A percentile compares a stretch with the other conserved stretches of the same genome.
phyloP scores from a whole-genome alignment of 2,888 invertebrate genomes.

The Parnassius smintheus region DNA sequence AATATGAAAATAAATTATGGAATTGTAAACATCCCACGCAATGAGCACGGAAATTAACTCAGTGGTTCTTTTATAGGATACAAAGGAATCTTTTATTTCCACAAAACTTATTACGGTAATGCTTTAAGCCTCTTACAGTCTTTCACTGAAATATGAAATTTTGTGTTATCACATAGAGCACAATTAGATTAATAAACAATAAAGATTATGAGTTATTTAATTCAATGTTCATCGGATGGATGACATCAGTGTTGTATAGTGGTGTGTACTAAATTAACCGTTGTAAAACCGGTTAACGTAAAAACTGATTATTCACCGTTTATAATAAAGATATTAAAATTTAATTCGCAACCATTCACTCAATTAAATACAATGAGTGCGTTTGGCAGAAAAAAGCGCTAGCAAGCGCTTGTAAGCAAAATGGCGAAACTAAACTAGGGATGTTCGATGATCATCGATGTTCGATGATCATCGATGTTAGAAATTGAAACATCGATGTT shows the following conservation, averaged over 20 bases:
- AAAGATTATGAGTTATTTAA: conserved; percentile 25
- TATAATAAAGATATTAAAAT: no score
- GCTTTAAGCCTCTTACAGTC: neutral
- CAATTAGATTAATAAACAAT: conserved; percentile 29
- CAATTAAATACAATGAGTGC: no score
- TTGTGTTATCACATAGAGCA: conserved; percentile 25
- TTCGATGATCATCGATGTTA: no score
- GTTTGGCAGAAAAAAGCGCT: no score
- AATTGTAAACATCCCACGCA: conserved; percentile 71
- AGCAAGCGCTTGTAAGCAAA: no score
- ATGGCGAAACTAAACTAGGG: no score
- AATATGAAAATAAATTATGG: conserved; percentile 31
- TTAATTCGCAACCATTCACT: no score
- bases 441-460: no score
- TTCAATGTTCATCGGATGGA: conserved; percentile 38
- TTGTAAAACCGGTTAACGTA: no score
- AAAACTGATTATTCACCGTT: no score
- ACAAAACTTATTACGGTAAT: neutral
- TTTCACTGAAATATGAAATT: conserved; percentile 4
- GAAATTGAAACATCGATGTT: no score
- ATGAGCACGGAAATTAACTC: conserved; percentile 46
- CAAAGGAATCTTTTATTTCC: conserved; percentile 8
- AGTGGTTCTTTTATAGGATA: conserved; percentile 11
- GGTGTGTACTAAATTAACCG: no score
- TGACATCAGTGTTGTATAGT: conserved; percentile 35